These are phyloP conservation scores for Zophobas morio DNA, from an alignment of 1,140 invertebrate species.

Conservation along the genomic window DNA sequence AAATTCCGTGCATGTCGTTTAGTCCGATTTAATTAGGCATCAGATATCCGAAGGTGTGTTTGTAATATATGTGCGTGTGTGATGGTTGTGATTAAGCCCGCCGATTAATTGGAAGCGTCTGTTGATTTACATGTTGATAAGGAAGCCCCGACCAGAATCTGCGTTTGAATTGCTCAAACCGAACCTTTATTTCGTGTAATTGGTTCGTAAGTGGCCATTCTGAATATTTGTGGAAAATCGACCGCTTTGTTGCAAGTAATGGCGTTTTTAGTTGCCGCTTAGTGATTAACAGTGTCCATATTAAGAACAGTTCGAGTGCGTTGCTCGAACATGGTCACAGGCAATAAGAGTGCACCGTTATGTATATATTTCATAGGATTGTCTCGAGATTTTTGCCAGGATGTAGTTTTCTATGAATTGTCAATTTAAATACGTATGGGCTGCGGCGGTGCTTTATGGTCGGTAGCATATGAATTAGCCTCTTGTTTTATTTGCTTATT, in stretches of 20 bases:
- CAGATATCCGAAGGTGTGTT: not conserved
- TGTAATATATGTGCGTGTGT: not conserved
- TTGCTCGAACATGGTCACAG: constrained; percentile 27
- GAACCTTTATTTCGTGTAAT: not conserved
- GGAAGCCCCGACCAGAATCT: not conserved
- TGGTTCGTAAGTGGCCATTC: not conserved
- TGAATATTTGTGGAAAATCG: not conserved
- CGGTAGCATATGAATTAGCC: constrained; percentile 7
- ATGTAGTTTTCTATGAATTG: constrained; percentile 3
- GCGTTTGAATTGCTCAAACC: not conserved
- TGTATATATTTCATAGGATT: constrained; percentile 30
- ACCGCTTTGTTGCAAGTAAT: not conserved
- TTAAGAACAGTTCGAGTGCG: constrained; percentile 3
- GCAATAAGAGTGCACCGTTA: constrained; percentile 26
- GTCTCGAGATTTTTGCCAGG: constrained; percentile 11
- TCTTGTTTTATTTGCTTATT: constrained; percentile 23
- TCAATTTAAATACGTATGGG: constrained; percentile 2
- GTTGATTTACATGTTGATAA: not conserved
- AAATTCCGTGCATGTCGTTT: constrained; percentile 3
- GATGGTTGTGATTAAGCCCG: not conserved
- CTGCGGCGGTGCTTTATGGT: constrained; percentile 20
- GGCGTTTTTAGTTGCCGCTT: constrained; percentile 20
- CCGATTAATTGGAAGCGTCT: not conserved
- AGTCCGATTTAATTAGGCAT: not conserved
- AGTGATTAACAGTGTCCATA: constrained; percentile 23